phyloP scores from a whole-genome alignment of 2,888 invertebrate genomes.

The Neoascia interrupta region DNA sequence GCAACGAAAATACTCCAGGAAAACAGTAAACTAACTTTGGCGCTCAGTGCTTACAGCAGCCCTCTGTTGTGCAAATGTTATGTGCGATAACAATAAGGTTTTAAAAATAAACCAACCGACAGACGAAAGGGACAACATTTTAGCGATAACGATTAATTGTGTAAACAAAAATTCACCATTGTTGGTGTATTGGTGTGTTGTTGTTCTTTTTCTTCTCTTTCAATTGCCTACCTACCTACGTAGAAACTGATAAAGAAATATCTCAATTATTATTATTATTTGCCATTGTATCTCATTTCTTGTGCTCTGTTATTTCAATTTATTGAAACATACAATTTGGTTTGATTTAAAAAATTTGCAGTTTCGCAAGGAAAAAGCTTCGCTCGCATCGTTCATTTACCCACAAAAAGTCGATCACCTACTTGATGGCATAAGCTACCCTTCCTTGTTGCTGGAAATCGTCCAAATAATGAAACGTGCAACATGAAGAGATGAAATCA shows the following conservation, averaged over 20 bases:
- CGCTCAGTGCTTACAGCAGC: background rate
- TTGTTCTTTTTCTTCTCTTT: no score
- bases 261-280: background rate
- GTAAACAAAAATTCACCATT: background rate
- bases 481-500: slow-evolving; percentile 17
- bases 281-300: background rate
- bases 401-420: slow-evolving; percentile 62
- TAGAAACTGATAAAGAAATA: slow-evolving; percentile 23
- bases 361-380: slow-evolving; percentile 28
- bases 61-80: background rate
- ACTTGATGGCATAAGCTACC: slow-evolving; percentile 3
- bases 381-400: slow-evolving; percentile 60
- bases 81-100: slow-evolving; percentile 20
- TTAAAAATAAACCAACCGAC: slow-evolving; percentile 1
- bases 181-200: slow-evolving; percentile 7
- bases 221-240: slow-evolving; percentile 30
- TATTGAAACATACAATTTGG: background rate
- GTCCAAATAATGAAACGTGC: slow-evolving; percentile 38
- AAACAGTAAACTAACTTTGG: slow-evolving; percentile 27
- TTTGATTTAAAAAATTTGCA: no score
- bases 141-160: background rate
- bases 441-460: background rate
- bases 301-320: slow-evolving; percentile 20
- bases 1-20: no score
- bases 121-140: background rate